Evolutionary conservation across 2,113 vertebrate genomes (phyloP).

Genomic region (Piprites chloris): DNA sequence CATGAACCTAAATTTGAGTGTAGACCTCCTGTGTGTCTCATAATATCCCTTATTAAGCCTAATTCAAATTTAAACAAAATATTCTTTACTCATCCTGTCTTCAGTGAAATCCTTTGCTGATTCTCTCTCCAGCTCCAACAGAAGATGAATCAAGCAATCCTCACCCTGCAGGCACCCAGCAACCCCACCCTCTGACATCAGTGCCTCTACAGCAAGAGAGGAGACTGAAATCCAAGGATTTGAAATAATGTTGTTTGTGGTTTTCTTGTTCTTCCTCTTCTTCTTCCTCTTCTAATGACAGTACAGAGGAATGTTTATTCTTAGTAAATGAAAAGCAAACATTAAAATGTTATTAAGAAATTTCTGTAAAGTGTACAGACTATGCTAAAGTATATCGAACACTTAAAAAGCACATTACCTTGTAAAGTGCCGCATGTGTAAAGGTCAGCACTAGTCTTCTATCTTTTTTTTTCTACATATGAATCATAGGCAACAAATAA

Average conservation of each 20-base stretch:
- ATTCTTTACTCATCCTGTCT: not conserved
- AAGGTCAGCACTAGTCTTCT: not conserved
- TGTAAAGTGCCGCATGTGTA: not conserved
- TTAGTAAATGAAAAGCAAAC: not conserved
- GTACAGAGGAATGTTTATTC: not conserved
- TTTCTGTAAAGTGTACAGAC: not conserved
- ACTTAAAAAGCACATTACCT: not conserved
- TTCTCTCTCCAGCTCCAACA: not conserved
- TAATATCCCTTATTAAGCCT: not conserved
- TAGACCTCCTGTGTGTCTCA: not conserved
- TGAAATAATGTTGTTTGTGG: not conserved
- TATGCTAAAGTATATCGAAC: not conserved
- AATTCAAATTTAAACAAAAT: not conserved
- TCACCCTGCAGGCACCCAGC: not conserved
- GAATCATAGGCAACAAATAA: not conserved
- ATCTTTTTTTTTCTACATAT: not conserved
- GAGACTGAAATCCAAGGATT: not conserved
- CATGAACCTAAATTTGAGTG: not conserved
- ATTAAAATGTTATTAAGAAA: not conserved
- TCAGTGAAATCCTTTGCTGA: not conserved
- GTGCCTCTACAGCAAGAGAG: not conserved
- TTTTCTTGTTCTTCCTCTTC: not conserved
- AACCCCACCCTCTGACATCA: constrained; percentile 3
- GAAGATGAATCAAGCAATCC: not conserved
- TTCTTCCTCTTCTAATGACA: not conserved